These are phyloP conservation scores for Patiria miniata DNA, from an alignment of 35 echinoderm and acorn worm species.

Conservation along the genomic window DNA sequence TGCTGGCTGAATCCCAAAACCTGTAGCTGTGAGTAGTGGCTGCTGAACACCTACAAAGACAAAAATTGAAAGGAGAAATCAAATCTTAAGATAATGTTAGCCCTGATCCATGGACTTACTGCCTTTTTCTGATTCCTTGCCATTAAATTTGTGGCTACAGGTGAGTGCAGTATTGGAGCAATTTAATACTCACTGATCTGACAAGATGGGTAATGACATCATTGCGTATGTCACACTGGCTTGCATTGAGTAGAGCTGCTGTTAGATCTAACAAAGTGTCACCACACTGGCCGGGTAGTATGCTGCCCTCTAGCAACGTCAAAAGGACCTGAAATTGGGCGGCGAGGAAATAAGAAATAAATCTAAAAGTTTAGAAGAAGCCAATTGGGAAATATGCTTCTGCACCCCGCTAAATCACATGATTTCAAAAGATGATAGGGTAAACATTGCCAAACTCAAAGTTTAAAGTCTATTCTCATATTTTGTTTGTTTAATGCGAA, in stretches of 20 bases:
- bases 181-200: constrained; percentile 24
- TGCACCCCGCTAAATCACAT: too few species aligned
- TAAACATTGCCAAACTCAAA: too few species aligned
- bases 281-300: not conserved
- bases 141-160: too few species aligned
- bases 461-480: too few species aligned
- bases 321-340: constrained; percentile 27
- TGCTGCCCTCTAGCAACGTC: not conserved
- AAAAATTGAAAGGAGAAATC: not conserved
- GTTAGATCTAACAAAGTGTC: constrained; percentile 39
- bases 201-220: constrained; percentile 26
- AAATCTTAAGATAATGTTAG: too few species aligned
- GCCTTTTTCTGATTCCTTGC: too few species aligned
- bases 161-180: too few species aligned
- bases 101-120: too few species aligned
- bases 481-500: too few species aligned
- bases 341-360: not conserved
- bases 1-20: constrained; percentile 48
- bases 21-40: constrained; percentile 21
- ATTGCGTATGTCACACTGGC: constrained; percentile 19
- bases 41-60: constrained; percentile 56
- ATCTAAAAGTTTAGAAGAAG: too few species aligned
- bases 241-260: constrained; percentile 16
- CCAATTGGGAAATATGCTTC: too few species aligned
- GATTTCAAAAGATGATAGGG: too few species aligned